Evolutionary conservation across 2,113 vertebrate genomes (phyloP).

Genomic region (Siniperca knerii): DNA sequence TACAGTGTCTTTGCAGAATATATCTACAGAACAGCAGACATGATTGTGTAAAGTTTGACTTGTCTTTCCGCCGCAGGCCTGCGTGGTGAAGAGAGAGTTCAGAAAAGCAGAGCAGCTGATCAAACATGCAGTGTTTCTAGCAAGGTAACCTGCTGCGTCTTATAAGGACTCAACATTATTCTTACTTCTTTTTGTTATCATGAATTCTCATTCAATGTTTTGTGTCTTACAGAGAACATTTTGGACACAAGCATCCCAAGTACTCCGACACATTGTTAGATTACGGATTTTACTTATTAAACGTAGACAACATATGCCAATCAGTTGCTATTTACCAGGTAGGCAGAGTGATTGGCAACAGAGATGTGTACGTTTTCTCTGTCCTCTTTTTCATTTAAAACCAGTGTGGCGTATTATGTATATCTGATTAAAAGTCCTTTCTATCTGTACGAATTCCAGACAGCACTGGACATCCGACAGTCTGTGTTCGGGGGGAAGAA

Average conservation of each 20-base stretch:
- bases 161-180: neutral
- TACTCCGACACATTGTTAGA: constrained; percentile 98
- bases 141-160: constrained; percentile 86
- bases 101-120: constrained; percentile 99
- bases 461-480: constrained; percentile 97
- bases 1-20: neutral
- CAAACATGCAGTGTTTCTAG: constrained; percentile 97
- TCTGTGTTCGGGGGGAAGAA: constrained; percentile 99
- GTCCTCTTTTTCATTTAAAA: neutral
- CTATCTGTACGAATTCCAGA: constrained; percentile 79
- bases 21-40: neutral
- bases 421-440: neutral
- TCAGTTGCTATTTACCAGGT: constrained; percentile 99
- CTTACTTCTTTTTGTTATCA: neutral
- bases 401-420: rapidly evolving
- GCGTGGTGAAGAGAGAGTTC: constrained; percentile 98
- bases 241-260: constrained; percentile 98
- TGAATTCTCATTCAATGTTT: constrained; percentile 20
- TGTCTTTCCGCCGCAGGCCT: constrained; percentile 86
- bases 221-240: constrained; percentile 91
- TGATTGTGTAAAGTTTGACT: neutral
- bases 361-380: neutral
- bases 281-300: constrained; percentile 99
- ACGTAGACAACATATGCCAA: constrained; percentile 99
- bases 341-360: neutral